phyloP scores from a whole-genome alignment of 2,113 vertebrate genomes.

The Pseudonaja textilis region DNA sequence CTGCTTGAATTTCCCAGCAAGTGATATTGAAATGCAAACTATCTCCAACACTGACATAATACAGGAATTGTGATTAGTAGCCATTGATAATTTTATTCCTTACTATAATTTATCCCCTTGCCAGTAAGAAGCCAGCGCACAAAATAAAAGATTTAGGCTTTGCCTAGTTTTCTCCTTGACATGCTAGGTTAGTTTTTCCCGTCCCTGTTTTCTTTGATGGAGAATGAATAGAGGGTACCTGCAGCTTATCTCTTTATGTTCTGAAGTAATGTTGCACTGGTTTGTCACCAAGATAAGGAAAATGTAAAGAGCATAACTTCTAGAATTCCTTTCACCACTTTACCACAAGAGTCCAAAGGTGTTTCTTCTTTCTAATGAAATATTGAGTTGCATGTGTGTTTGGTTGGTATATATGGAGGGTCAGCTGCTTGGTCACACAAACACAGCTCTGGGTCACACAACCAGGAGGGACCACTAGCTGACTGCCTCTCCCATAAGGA shows the following conservation, averaged over 20 bases:
- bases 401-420: neutral
- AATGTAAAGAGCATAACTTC: neutral
- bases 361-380: neutral
- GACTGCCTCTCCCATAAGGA: neutral
- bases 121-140: neutral
- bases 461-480: neutral
- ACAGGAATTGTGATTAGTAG: neutral
- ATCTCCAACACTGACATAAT: neutral
- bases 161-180: neutral
- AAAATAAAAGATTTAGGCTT: neutral
- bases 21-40: neutral
- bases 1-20: neutral
- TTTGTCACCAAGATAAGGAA: neutral
- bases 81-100: neutral
- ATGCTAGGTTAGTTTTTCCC: neutral
- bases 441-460: neutral
- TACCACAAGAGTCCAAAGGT: neutral
- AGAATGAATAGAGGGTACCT: neutral
- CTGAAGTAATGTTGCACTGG: neutral
- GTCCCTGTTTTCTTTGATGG: neutral
- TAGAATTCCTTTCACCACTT: neutral
- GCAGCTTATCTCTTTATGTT: neutral
- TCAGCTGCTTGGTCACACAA: neutral
- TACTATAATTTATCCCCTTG: neutral
- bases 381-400: neutral